phyloP scores from a whole-genome alignment of 2,797 vertebrate genomes.

The Anguilla megastoma region DNA sequence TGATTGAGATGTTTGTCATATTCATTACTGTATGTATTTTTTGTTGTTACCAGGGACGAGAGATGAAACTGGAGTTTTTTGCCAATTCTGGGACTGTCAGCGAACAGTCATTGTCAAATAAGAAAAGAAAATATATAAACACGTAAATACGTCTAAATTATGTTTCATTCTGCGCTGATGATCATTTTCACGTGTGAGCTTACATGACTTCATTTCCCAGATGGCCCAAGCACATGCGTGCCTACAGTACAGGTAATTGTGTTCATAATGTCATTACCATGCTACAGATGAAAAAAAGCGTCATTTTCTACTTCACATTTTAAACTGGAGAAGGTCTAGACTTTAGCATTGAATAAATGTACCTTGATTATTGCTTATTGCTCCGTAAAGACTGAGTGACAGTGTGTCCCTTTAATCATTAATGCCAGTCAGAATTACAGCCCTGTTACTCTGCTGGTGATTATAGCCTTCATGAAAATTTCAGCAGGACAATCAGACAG shows the following conservation, averaged over 20 bases:
- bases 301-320: neutral
- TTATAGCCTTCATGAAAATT: neutral
- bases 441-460: neutral
- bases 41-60: no score
- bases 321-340: neutral
- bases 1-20: no score
- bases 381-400: neutral
- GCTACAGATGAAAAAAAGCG: neutral
- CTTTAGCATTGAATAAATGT: neutral
- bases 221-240: neutral
- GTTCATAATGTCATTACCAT: neutral
- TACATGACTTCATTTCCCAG: neutral
- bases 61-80: no score
- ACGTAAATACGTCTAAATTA: no score
- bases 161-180: no score
- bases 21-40: no score
- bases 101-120: no score
- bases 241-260: neutral
- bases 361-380: neutral
- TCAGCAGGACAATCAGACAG: neutral
- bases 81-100: no score
- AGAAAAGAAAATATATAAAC: no score
- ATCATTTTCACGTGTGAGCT: no score
- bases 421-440: slow-evolving; percentile 1
- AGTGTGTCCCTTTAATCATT: neutral